Conservation (phyloP, 2,888 invertebrate genomes). For the Dryobotodes eremita region DNA sequence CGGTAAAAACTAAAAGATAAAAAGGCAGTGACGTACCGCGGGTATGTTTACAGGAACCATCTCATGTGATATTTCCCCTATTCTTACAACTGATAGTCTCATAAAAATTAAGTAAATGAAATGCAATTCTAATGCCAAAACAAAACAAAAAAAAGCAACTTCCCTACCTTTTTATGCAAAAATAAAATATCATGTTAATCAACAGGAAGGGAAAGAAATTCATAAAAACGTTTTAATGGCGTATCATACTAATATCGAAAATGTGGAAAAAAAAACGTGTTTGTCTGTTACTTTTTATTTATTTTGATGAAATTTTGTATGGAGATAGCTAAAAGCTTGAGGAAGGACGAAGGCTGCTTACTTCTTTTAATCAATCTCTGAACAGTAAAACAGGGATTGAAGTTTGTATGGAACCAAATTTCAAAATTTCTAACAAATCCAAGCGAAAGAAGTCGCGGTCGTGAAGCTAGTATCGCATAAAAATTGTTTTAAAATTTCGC, state of each 20-base stretch:
- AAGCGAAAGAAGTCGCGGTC: not conserved
- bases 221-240: constrained; percentile 41
- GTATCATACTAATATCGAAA: constrained; percentile 3
- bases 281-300: not conserved
- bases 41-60: too few species aligned
- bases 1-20: too few species aligned
- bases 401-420: not conserved
- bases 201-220: constrained; percentile 36
- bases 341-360: not conserved
- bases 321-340: not conserved
- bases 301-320: not conserved
- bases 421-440: not conserved
- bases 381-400: not conserved
- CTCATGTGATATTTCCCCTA: too few species aligned
- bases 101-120: too few species aligned
- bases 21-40: too few species aligned
- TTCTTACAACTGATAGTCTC: too few species aligned
- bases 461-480: constrained; percentile 27
- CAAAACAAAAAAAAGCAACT: constrained; percentile 21
- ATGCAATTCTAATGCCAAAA: not conserved
- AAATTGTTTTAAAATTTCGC: constrained; percentile 48
- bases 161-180: constrained; percentile 11
- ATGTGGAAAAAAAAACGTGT: not conserved
- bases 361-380: not conserved
- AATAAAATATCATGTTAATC: constrained; percentile 21